Evolutionary conservation across 2,888 invertebrate species (phyloP).

Genomic region (Camptogramma bilineatum): DNA sequence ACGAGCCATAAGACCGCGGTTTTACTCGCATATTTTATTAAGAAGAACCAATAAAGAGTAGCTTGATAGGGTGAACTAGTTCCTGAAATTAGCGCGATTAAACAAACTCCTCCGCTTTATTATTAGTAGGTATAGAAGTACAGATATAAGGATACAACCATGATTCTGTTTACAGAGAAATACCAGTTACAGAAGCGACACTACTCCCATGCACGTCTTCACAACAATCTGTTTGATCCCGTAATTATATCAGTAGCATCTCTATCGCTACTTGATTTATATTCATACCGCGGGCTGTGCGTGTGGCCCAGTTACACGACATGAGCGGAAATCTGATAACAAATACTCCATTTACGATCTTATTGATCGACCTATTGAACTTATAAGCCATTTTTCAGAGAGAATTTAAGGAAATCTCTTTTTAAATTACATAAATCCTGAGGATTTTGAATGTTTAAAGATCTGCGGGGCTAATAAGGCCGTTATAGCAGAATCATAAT

Average conservation of each 20-base stretch:
- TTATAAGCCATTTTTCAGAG: neutral
- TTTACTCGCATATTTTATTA: too few relatives aligned
- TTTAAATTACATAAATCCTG: too few relatives aligned
- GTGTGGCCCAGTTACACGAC: constrained; percentile 29
- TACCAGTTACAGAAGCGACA: neutral
- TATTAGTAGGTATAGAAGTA: too few relatives aligned
- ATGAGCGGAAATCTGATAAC: constrained; percentile 15
- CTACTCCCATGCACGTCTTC: constrained; percentile 15
- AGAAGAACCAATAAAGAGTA: too few relatives aligned
- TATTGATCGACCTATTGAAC: neutral
- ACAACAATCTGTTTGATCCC: constrained; percentile 31
- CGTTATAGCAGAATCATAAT: too few relatives aligned
- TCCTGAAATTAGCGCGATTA: too few relatives aligned
- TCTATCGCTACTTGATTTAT: constrained; percentile 58
- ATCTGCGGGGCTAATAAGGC: too few relatives aligned
- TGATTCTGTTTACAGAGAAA: neutral
- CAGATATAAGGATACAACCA: too few relatives aligned
- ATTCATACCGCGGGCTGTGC: constrained; percentile 58
- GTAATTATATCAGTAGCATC: constrained; percentile 39
- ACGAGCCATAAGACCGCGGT: too few relatives aligned
- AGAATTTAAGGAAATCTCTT: neutral
- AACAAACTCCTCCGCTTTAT: too few relatives aligned
- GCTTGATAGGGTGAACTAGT: too few relatives aligned
- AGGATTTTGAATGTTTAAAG: too few relatives aligned
- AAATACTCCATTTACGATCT: neutral